phyloP scores from a whole-genome alignment of 1,140 invertebrate genomes.

The Notospermus geniculatus region DNA sequence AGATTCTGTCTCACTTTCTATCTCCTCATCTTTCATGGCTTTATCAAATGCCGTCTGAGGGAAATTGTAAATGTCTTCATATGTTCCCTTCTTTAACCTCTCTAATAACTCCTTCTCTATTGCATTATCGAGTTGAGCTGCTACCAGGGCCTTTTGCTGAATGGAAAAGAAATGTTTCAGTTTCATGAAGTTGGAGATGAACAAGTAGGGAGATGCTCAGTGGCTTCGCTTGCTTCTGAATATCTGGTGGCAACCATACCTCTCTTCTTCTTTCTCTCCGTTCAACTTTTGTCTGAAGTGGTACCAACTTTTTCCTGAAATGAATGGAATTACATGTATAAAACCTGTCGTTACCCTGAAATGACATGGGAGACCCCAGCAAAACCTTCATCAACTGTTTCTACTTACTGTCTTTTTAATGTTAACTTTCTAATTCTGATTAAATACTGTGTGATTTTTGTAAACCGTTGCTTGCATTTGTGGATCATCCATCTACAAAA shows the following conservation, averaged over 20 bases:
- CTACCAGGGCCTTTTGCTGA: constrained; percentile 88
- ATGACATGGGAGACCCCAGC: too few relatives aligned
- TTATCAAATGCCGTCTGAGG: constrained; percentile 89
- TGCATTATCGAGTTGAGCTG: constrained; percentile 90
- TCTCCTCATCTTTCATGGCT: constrained; percentile 59
- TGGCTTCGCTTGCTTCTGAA: too few relatives aligned
- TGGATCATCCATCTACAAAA: constrained; percentile 39
- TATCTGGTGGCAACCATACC: constrained; percentile 33
- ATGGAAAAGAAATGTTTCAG: constrained; percentile 18
- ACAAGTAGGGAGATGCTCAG: too few relatives aligned
- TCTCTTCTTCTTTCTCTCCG: constrained; percentile 86
- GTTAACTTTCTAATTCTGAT: constrained; percentile 93
- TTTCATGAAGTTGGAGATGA: too few relatives aligned
- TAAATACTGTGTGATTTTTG: constrained; percentile 96
- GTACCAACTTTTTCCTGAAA: constrained; percentile 85
- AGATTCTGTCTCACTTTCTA: constrained; percentile 18
- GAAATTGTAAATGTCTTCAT: constrained; percentile 96
- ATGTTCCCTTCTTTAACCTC: constrained; percentile 89
- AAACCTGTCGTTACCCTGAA: too few relatives aligned
- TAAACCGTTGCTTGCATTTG: constrained; percentile 80
- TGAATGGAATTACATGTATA: too few relatives aligned
- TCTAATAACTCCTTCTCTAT: constrained; percentile 96
- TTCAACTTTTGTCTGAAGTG: constrained; percentile 91
- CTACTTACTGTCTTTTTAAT: constrained; percentile 77
- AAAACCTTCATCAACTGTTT: too few relatives aligned